Conservation (phyloP, 2,888 invertebrate genomes). For the Synergus laeviventris region DNA sequence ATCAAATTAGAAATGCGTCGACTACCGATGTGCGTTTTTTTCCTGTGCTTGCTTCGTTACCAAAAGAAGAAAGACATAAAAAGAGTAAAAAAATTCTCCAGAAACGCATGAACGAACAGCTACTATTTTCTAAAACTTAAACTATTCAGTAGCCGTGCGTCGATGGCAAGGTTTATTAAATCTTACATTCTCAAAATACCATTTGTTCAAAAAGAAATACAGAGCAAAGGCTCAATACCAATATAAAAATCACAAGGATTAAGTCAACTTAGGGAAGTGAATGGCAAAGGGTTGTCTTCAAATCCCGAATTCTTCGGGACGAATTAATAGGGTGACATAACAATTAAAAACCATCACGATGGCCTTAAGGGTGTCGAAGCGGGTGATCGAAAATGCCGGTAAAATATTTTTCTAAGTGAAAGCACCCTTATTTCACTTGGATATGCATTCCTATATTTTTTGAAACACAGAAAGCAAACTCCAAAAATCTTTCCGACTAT, state of each 20-base stretch:
- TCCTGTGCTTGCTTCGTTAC: conserved; percentile 8
- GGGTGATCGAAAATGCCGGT: not conserved
- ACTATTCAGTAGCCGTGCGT: conserved; percentile 40
- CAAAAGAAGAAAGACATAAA: not conserved
- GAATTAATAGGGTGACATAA: not conserved
- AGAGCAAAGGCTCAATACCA: conserved; percentile 35
- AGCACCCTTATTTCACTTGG: not conserved
- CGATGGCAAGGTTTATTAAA: conserved; percentile 46
- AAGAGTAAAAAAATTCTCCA: conserved; percentile 24
- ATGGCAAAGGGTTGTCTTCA: conserved; percentile 19
- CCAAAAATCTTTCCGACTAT: not conserved
- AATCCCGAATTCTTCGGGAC: not conserved
- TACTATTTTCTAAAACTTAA: conserved; percentile 48
- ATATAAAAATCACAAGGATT: conserved; percentile 32
- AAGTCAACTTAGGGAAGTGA: conserved; percentile 26
- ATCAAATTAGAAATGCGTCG: not conserved
- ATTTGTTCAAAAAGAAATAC: conserved; percentile 44
- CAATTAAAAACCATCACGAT: not conserved
- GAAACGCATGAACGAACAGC: conserved; percentile 47
- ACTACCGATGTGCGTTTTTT: conserved; percentile 7
- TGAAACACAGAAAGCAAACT: not conserved
- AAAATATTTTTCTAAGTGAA: not conserved
- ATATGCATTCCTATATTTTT: not conserved
- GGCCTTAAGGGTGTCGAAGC: not conserved
- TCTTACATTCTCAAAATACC: conserved; percentile 51